Evolutionary conservation across 2,797 vertebrate species (phyloP).

Genomic region (Cyclura pinguis): DNA sequence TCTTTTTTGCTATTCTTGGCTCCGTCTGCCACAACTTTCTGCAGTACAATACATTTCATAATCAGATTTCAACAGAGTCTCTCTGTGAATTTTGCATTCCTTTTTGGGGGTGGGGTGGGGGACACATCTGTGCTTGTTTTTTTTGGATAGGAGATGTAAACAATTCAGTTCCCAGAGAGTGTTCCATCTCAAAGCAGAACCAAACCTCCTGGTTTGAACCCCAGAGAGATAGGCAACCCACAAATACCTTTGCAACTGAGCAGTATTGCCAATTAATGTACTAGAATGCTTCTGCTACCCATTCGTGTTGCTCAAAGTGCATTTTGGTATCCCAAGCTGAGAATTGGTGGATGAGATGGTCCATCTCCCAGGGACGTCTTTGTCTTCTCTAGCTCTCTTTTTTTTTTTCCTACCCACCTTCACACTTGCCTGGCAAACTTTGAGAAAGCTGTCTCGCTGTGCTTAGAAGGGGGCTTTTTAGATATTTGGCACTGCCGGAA

Average conservation of each 20-base stretch:
- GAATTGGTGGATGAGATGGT: constrained; percentile 5
- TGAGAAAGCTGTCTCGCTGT: constrained; percentile 33
- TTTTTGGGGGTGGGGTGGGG: neutral
- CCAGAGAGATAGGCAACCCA: no score
- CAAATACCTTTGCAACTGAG: neutral
- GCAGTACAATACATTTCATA: neutral
- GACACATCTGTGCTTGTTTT: neutral
- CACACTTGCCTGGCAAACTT: constrained; percentile 33
- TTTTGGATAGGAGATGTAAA: neutral
- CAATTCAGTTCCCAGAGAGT: neutral
- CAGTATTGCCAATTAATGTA: no score
- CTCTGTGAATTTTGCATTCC: neutral
- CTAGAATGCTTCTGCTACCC: neutral
- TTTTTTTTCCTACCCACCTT: constrained; percentile 46
- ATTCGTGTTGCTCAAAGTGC: neutral
- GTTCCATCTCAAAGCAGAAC: neutral
- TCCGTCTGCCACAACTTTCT: neutral
- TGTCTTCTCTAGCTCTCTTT: constrained; percentile 32
- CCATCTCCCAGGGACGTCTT: neutral
- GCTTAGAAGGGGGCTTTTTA: constrained; percentile 11
- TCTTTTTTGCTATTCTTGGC: constrained; percentile 32
- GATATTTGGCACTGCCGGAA: constrained; percentile 44
- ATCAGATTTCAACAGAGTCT: constrained; percentile 29
- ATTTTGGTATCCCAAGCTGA: neutral
- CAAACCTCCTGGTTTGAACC: neutral